Base-by-base conservation (phyloP, 2,113 vertebrate genomes). In the Cottus gobio region DNA sequence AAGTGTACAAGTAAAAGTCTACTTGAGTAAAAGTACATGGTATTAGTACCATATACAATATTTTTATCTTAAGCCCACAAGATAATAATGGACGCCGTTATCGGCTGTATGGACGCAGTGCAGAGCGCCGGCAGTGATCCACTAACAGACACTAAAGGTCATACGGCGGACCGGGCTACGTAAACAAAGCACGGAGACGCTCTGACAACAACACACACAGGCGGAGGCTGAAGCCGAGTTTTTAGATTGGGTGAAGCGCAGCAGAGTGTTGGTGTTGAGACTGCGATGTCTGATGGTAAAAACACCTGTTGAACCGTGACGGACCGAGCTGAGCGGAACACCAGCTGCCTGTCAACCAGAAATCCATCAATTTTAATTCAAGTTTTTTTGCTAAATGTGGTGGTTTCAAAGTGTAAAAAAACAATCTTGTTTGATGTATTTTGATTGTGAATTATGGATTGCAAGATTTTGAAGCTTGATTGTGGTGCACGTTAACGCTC, bases 271-370 rank as follows among this genome's bases (percentile, higher is more conserved):
- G 62, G 65, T 61, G 50, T 56, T 31, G 16, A 58, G 81, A 34
- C 60, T 26, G 36, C 57, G 58, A 50, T 2, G 71, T 69, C 87
- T 88, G 86, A 91, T 88, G 75, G 64, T 30, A 70, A 82, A 88
- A 89, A 78, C 83, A 87, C 83, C 87, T 89, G 87, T 44, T 64
- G 75, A 79, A 73, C 78, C 69, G 2, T 39, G 80, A 83, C 57
- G 28, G n/a, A n/a, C 44, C 31, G 56, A 71, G 24, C 18, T 68
- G 57, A 77, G 63, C 50, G 20, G 28, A 77, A 79, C 22, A 36
- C 75, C 81, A 83, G 79, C 65, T 86, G 84, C 36, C 36, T 28
- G n/a, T n/a, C 50, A 54, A 75, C 61, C 77, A 75, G 36, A 69
- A 68, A 73, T 80, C 50, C 52, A 60, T 67, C 34, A n/a, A 22